Conservation (phyloP, 2,113 vertebrate species). For the Pipra filicauda region DNA sequence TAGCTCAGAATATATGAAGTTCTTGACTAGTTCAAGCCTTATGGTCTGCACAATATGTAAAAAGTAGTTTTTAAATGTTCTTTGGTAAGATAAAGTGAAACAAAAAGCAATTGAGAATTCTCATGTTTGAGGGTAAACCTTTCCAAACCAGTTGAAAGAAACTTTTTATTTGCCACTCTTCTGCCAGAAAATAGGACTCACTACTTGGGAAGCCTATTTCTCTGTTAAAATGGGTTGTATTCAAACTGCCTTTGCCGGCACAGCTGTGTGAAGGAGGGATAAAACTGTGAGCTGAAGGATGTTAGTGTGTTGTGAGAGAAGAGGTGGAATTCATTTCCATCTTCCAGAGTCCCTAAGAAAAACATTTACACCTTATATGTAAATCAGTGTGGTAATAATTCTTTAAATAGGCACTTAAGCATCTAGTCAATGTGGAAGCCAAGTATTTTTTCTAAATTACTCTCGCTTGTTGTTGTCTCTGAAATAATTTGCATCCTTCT, state of each 20-base stretch:
- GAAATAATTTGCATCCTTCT: not conserved
- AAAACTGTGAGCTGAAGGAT: not conserved
- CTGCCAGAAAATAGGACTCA: not conserved
- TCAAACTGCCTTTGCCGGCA: not conserved
- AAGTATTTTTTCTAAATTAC: not conserved
- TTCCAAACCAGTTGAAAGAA: not conserved
- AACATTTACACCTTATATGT: rapidly evolving
- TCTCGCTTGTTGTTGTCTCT: not conserved
- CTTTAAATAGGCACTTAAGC: not conserved
- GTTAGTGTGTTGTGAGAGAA: not conserved
- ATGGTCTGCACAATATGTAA: not conserved
- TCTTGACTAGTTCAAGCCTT: not conserved
- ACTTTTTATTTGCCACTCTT: not conserved
- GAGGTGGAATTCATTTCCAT: not conserved
- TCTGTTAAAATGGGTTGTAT: not conserved
- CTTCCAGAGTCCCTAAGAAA: not conserved
- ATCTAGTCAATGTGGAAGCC: not conserved
- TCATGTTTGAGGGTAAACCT: not conserved
- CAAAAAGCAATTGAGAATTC: not conserved
- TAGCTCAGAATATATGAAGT: not conserved
- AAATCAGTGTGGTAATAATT: not conserved
- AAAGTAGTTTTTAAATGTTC: not conserved
- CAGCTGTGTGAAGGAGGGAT: not conserved
- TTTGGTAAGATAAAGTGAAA: not conserved
- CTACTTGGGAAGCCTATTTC: not conserved